Conservation (phyloP, 2,797 vertebrate species). For the Rhincodon typus region DNA sequence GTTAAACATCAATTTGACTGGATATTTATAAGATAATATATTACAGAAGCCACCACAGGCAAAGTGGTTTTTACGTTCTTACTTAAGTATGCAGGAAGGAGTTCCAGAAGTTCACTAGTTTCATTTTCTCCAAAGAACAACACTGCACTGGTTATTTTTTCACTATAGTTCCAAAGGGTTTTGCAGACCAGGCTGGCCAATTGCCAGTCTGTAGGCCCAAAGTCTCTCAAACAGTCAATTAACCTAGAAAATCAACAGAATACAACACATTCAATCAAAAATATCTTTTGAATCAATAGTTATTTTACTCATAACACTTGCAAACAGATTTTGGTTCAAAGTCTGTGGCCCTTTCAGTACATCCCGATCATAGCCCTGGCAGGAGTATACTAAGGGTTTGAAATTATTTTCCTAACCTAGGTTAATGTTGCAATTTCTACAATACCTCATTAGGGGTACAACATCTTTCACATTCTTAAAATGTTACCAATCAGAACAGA, state of each 20-base stretch:
- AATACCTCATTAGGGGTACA: neutral
- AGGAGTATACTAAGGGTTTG: neutral
- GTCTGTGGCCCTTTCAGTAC: neutral
- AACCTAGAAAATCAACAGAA: conserved; percentile 59
- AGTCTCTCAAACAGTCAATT: conserved; percentile 79
- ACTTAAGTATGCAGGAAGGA: conserved; percentile 71
- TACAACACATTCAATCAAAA: neutral
- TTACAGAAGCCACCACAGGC: neutral
- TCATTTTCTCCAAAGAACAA: conserved; percentile 54
- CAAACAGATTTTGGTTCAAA: neutral
- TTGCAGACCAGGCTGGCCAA: conserved; percentile 82
- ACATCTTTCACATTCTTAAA: neutral
- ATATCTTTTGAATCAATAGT: neutral
- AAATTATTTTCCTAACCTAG: neutral
- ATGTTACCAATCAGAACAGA: neutral
- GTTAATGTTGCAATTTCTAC: neutral
- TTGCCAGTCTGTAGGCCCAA: conserved; percentile 84
- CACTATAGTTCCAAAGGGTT: conserved; percentile 85
- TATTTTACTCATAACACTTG: neutral
- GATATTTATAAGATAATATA: neutral
- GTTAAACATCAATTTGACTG: neutral
- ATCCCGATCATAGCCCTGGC: neutral
- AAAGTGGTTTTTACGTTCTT: conserved; percentile 35
- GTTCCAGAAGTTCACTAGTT: conserved; percentile 53
- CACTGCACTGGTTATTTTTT: conserved; percentile 46